Evolutionary conservation across 2,113 vertebrate genomes (phyloP), one percentile per base, ranked within the genome.

Genomic region (Oryzias woworae): DNA sequence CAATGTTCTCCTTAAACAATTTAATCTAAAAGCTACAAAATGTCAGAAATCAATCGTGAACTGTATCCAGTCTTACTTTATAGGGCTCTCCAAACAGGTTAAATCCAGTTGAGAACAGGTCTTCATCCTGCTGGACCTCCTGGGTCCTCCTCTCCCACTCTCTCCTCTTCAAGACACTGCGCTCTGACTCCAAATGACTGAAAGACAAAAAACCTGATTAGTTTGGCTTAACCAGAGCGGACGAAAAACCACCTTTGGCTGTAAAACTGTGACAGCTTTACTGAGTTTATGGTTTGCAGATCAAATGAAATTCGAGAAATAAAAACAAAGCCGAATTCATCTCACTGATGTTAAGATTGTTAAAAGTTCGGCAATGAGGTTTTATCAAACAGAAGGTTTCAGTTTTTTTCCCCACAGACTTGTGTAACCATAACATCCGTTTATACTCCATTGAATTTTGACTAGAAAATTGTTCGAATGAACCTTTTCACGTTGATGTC

Each of bases 61-160:
- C 10, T n/a, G 0, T 22, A 7, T 22, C 15, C 16, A 0, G 2
- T 43, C 77, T 80, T 72, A 99, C 96, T 94, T 99, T 99, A 84
- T 99, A 99, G 43, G 97, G 96, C 72, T 99, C 96, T 75, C 96
- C 96, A 74, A 99, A 99, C 81, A 98, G 94, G 91, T 98, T 98
- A 92, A 98, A 99, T 82, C 96, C 95, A 66, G 95, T 95, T 53
- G 96, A 95, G 90, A 98, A 98, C 62, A 99, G 92, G 88, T 98
- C 96, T 28, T 99, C 97, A 92, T 98, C 97, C 88, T 98, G 96
- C 77, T 97, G 96, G 69, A 98, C 96, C 91, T 99, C 97, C 90
- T 99, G 96, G 69, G 91, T 98, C 85, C 97, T 94, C 62, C 96
- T 91, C 85, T 99, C 97, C 97, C 97, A 99, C 79, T 98, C 97